A percentile compares a stretch with the other conserved stretches of the same genome.
phyloP scores from a whole-genome alignment of 2,888 invertebrate genomes.

The Pyrrhia umbra region DNA sequence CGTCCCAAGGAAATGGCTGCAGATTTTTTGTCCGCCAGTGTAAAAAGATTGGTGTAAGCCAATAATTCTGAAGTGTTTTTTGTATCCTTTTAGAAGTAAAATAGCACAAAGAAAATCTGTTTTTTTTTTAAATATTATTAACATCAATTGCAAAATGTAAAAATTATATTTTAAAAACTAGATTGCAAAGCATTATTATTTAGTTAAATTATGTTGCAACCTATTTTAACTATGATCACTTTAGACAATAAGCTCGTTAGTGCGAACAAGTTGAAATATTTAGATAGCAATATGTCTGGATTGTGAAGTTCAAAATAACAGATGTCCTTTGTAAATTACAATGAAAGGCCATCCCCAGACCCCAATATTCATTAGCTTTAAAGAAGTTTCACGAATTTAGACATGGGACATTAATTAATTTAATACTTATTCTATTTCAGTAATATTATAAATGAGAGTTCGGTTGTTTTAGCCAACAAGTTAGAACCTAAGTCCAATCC shows the following conservation, averaged over 20 bases:
- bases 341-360: not conserved
- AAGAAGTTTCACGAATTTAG: not conserved
- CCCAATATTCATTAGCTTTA: too few species aligned
- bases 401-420: not conserved
- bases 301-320: not conserved
- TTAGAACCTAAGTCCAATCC: too few species aligned
- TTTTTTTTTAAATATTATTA: slow-evolving; percentile 8
- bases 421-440: not conserved
- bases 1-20: slow-evolving; percentile 63
- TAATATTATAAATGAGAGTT: not conserved
- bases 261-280: not conserved
- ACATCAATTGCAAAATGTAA: too few species aligned
- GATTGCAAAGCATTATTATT: too few species aligned
- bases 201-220: too few species aligned
- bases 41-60: slow-evolving; percentile 35
- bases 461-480: too few species aligned
- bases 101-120: slow-evolving; percentile 11
- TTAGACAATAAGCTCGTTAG: too few species aligned
- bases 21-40: slow-evolving; percentile 60
- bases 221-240: too few species aligned
- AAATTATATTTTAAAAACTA: too few species aligned
- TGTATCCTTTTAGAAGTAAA: slow-evolving; percentile 38
- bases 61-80: slow-evolving; percentile 44
- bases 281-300: not conserved
- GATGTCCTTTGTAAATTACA: not conserved